Conservation (phyloP, 2,113 vertebrate species). For the Kobus ellipsiprymnus region DNA sequence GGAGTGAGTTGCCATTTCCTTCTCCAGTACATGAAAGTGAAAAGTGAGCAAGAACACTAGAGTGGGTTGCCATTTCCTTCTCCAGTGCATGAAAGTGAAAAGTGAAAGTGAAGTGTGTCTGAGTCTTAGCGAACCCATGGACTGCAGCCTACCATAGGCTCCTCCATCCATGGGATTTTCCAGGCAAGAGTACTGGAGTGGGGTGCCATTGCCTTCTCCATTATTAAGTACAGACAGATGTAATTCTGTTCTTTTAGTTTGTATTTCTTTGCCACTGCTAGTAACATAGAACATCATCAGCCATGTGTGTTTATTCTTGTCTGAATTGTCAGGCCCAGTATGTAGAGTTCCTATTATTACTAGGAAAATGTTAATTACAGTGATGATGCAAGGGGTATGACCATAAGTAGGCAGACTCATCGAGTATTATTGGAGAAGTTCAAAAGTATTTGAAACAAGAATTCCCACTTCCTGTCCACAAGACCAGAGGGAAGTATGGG, state of each 20-base stretch:
- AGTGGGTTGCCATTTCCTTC: too few relatives aligned
- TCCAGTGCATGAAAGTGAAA: too few relatives aligned
- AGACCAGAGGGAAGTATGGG: neutral
- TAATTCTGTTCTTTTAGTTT: constrained; percentile 27
- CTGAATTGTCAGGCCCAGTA: neutral
- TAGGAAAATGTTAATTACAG: neutral
- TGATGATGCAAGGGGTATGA: neutral
- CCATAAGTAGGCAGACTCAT: neutral
- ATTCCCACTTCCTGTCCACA: neutral
- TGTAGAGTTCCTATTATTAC: neutral
- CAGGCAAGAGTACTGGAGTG: too few relatives aligned
- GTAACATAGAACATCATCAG: neutral
- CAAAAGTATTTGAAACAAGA: neutral
- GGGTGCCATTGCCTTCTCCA: too few relatives aligned
- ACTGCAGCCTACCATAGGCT: too few relatives aligned
- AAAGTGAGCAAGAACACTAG: too few relatives aligned
- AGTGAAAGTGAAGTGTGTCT: too few relatives aligned
- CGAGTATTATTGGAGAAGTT: neutral
- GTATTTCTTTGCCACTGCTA: neutral
- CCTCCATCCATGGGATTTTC: too few relatives aligned
- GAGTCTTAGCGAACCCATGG: too few relatives aligned
- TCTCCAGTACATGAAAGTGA: too few relatives aligned
- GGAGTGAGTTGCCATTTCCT: too few relatives aligned
- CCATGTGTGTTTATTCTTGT: neutral
- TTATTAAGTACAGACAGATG: neutral